phyloP scores from a whole-genome alignment of 2,888 invertebrate species.

The Nomada goodeniana region DNA sequence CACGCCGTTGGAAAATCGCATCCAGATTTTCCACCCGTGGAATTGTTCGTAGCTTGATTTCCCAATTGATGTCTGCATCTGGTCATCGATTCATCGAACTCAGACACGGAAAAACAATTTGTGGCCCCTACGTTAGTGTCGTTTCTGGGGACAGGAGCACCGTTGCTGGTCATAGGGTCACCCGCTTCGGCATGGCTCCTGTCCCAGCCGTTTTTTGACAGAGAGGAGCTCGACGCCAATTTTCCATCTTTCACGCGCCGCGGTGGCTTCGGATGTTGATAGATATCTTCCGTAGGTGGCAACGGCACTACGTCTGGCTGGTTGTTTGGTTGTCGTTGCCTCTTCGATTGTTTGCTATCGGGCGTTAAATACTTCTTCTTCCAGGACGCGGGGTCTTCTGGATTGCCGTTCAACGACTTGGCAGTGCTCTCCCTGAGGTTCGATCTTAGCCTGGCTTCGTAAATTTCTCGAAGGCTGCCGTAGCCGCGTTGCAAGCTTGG shows the following conservation, averaged over 20 bases:
- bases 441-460: constrained; percentile 86
- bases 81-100: constrained; percentile 5
- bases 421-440: constrained; percentile 64
- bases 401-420: constrained; percentile 61
- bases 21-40: not conserved
- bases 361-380: constrained; percentile 86
- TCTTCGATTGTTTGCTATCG: constrained; percentile 90
- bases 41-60: not conserved
- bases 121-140: constrained; percentile 74
- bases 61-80: constrained; percentile 1
- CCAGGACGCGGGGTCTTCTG: constrained; percentile 72
- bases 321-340: constrained; percentile 87
- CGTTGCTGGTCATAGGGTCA: constrained; percentile 82
- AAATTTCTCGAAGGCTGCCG: constrained; percentile 90
- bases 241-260: constrained; percentile 79
- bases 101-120: constrained; percentile 20
- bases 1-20: constrained; percentile 1
- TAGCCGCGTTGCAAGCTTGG: constrained; percentile 85
- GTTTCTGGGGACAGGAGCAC: constrained; percentile 81
- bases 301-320: constrained; percentile 90
- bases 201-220: constrained; percentile 89
- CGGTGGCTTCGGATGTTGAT: constrained; percentile 87
- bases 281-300: constrained; percentile 87
- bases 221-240: constrained; percentile 20
- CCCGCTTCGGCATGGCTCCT: constrained; percentile 85